Percentiles rank a stretch among this genome's conserved stretches.
phyloP scores from a whole-genome alignment of 2,113 vertebrate genomes.

The Caracal caracal region DNA sequence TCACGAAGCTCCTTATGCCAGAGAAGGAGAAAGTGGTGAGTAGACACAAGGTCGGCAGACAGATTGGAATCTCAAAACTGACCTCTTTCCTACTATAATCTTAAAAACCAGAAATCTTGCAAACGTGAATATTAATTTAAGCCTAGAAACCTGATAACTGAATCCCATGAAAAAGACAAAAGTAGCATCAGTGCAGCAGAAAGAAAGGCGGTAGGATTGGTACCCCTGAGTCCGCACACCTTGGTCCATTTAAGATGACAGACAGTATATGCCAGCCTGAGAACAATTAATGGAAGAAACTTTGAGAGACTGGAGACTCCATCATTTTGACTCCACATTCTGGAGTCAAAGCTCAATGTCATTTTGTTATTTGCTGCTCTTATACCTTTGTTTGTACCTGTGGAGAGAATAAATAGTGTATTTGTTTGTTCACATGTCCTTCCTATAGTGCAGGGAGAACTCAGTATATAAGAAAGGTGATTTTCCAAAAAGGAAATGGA shows the following conservation, averaged over 20 bases:
- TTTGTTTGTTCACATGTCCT: neutral
- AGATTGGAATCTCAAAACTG: neutral
- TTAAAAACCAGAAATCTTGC: neutral
- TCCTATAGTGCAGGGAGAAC: neutral
- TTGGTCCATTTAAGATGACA: neutral
- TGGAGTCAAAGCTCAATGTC: neutral
- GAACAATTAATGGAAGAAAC: neutral
- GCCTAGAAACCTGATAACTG: neutral
- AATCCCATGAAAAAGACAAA: neutral
- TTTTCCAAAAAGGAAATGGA: neutral
- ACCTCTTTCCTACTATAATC: neutral
- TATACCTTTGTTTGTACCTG: neutral
- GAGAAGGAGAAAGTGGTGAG: neutral
- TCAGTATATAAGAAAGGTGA: neutral
- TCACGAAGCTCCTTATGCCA: neutral
- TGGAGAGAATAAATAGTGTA: constrained; percentile 11
- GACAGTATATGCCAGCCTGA: neutral
- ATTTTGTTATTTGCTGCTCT: neutral
- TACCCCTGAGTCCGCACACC: neutral
- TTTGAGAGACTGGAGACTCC: neutral
- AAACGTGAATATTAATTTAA: neutral
- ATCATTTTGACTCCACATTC: neutral
- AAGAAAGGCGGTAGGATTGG: neutral
- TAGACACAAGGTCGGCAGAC: neutral
- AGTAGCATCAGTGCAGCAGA: neutral